Percentiles rank a stretch among this genome's conserved stretches.
phyloP scores from a whole-genome alignment of 2,113 vertebrate species.

The Ailuropoda melanoleuca region DNA sequence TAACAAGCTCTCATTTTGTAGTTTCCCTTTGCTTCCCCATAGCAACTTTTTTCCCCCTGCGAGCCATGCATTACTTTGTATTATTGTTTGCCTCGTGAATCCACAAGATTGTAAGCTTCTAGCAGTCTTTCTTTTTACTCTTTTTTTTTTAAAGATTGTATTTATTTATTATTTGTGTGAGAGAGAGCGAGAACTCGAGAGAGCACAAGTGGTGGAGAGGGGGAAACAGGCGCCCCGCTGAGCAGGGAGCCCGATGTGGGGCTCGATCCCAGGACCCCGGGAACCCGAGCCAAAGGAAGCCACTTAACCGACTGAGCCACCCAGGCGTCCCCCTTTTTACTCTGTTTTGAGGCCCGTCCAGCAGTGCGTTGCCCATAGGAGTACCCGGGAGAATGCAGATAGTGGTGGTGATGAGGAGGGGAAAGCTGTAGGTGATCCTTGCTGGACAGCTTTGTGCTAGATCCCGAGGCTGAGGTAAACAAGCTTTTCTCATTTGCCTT shows the following conservation, averaged over 20 bases:
- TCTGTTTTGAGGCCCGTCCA: background rate
- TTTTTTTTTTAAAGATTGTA: background rate
- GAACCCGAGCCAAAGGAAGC: too few relatives aligned
- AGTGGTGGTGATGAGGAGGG: background rate
- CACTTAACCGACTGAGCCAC: too few relatives aligned
- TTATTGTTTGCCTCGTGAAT: slow-evolving; percentile 2
- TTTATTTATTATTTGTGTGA: too few relatives aligned
- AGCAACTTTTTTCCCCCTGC: background rate
- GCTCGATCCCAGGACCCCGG: too few relatives aligned
- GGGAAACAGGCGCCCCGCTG: too few relatives aligned
- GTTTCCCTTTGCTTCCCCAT: background rate
- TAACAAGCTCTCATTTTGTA: background rate
- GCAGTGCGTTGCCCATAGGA: background rate
- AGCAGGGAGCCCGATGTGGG: too few relatives aligned
- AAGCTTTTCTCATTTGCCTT: slow-evolving; percentile 22
- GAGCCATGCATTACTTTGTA: background rate
- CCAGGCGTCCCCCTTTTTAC: background rate
- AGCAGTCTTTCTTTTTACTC: background rate
- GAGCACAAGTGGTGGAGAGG: too few relatives aligned
- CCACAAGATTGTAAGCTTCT: background rate
- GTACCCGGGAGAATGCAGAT: background rate
- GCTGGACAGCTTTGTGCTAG: background rate
- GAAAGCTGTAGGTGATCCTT: background rate
- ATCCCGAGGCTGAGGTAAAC: background rate
- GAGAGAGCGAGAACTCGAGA: too few relatives aligned